Percentiles rank a stretch among this genome's conserved stretches.
Evolutionary conservation across 2,797 vertebrate species (phyloP).

Genomic region (Sardinella longiceps): DNA sequence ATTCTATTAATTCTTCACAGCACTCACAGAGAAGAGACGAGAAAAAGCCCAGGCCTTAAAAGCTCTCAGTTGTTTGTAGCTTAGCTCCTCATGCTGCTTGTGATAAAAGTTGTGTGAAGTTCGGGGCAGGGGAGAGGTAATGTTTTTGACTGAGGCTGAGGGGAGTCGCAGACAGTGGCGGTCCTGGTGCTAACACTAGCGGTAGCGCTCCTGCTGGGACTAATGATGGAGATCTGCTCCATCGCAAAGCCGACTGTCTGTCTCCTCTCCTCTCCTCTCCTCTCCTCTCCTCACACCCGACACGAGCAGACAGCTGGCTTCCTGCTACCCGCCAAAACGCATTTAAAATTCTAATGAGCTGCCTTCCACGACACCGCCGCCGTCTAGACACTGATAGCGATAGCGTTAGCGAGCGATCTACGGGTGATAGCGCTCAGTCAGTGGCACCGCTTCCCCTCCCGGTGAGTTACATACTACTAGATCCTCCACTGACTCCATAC

Average conservation of each 20-base stretch:
- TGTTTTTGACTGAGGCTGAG: not conserved
- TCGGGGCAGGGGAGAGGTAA: not conserved
- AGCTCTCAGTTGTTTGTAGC: not conserved
- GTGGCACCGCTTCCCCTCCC: not conserved
- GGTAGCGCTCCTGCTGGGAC: not conserved
- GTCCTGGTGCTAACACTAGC: not conserved
- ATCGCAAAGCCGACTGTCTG: not conserved
- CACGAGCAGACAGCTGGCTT: not conserved
- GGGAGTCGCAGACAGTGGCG: not conserved
- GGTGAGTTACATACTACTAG: not conserved
- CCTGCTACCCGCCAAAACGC: not conserved
- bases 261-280: too few relatives aligned
- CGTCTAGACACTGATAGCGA: not conserved
- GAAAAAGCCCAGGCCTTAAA: not conserved
- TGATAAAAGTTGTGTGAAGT: not conserved
- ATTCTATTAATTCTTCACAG: conserved; percentile 8
- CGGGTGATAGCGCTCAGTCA: not conserved
- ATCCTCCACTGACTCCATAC: not conserved
- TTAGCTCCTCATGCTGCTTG: not conserved
- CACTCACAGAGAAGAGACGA: not conserved
- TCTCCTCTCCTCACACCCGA: not conserved
- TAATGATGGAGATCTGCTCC: conserved; percentile 14
- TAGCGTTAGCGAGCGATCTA: not conserved
- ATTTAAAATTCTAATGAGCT: conserved; percentile 16
- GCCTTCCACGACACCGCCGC: not conserved